Conservation (phyloP, 2,113 vertebrate genomes). For the Sceloporus tristichus region DNA sequence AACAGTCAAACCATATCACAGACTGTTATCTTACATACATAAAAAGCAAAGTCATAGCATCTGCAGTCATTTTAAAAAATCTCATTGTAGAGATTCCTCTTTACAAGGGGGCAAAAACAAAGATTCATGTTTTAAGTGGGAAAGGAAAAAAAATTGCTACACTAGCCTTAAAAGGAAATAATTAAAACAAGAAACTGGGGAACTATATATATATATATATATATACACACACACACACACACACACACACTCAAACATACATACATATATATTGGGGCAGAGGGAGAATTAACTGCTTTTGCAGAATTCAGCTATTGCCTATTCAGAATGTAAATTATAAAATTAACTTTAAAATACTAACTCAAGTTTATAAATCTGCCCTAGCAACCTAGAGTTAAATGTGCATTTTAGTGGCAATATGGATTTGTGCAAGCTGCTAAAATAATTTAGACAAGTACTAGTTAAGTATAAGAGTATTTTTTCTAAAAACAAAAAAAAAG, state of each 20-base stretch:
- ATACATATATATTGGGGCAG: not conserved
- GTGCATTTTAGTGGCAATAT: slow-evolving; percentile 67
- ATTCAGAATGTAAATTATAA: slow-evolving; percentile 58
- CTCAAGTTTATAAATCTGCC: slow-evolving; percentile 67
- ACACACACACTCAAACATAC: slow-evolving; percentile 2
- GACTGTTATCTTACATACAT: slow-evolving; percentile 62
- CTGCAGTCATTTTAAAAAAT: slow-evolving; percentile 47
- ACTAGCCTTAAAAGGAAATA: slow-evolving; percentile 51
- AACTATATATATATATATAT: slow-evolving; percentile 34
- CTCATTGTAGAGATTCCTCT: slow-evolving; percentile 47
- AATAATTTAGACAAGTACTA: slow-evolving; percentile 62
- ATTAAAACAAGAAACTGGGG: slow-evolving; percentile 48
- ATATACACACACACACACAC: not conserved
- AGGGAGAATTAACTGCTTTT: slow-evolving; percentile 56
- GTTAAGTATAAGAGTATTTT: slow-evolving; percentile 60
- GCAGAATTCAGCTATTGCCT: slow-evolving; percentile 64
- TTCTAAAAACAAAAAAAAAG: slow-evolving; percentile 50
- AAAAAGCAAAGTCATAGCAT: slow-evolving; percentile 54
- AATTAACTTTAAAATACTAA: slow-evolving; percentile 60
- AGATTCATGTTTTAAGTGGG: slow-evolving; percentile 43
- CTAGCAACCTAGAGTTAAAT: slow-evolving; percentile 68
- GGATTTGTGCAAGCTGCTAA: slow-evolving; percentile 74
- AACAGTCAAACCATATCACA: slow-evolving; percentile 59
- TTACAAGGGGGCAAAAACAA: slow-evolving; percentile 50
- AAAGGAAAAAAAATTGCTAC: slow-evolving; percentile 45